These are phyloP conservation scores for Notodonta ziczac DNA, from an alignment of 2,888 invertebrate species.

Conservation along the genomic window DNA sequence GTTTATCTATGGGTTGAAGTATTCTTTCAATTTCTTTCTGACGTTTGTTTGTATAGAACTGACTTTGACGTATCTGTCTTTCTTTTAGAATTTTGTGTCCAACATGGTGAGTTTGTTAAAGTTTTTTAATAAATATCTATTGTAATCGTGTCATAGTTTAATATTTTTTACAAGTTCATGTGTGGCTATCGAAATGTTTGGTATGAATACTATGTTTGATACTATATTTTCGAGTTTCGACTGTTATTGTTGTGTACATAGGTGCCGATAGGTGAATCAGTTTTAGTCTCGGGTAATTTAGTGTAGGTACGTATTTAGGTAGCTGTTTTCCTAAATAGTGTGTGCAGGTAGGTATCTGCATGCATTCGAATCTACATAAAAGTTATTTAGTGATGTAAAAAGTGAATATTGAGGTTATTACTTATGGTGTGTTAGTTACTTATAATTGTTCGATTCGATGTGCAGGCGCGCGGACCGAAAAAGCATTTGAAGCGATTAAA, in stretches of 20 bases:
- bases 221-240: slow-evolving; percentile 20
- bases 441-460: slow-evolving; percentile 19
- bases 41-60: slow-evolving; percentile 3
- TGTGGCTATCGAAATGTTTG: not conserved
- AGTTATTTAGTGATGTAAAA: no score
- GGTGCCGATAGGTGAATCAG: slow-evolving; percentile 10
- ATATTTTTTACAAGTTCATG: slow-evolving; percentile 11
- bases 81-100: slow-evolving; percentile 67
- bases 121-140: slow-evolving; percentile 52
- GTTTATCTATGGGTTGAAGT: no score
- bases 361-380: no score
- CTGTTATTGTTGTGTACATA: slow-evolving; percentile 7
- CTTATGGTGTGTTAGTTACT: not conserved
- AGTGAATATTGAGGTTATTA: not conserved
- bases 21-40: no score
- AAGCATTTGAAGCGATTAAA: slow-evolving; percentile 99
- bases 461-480: slow-evolving; percentile 98
- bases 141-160: slow-evolving; percentile 49
- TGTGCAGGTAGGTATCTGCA: no score
- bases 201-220: not conserved
- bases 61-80: slow-evolving; percentile 63
- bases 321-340: no score
- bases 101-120: slow-evolving; percentile 75
- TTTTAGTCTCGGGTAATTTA: no score
- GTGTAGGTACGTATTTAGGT: no score